phyloP scores from a whole-genome alignment of 2,888 invertebrate species.

The Drosophila vallismaia region DNA sequence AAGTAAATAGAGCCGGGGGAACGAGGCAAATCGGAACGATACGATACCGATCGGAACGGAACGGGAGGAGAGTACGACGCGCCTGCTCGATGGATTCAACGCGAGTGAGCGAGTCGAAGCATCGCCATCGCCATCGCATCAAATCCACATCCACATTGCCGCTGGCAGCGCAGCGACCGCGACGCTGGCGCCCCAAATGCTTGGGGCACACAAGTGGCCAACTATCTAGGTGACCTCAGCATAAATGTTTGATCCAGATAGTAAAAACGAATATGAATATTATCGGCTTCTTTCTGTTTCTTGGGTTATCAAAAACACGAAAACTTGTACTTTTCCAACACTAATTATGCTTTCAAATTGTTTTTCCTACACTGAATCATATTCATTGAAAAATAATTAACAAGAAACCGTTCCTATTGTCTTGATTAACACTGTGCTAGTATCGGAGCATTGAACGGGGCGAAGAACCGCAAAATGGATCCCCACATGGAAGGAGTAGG shows the following conservation, averaged over 20 bases:
- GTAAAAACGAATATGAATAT: background rate
- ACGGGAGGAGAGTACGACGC: slow-evolving; percentile 61
- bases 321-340: background rate
- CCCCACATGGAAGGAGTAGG: slow-evolving; percentile 27
- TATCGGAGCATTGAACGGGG: slow-evolving; percentile 68
- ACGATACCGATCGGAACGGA: slow-evolving; percentile 28
- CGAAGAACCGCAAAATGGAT: slow-evolving; percentile 65
- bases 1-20: slow-evolving; percentile 30
- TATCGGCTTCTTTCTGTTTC: background rate
- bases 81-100: slow-evolving; percentile 77
- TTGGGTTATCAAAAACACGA: background rate
- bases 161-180: slow-evolving; percentile 31
- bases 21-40: slow-evolving; percentile 25
- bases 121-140: slow-evolving; percentile 56
- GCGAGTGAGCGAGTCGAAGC: slow-evolving; percentile 65
- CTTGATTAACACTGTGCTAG: slow-evolving; percentile 6
- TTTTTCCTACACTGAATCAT: too few relatives aligned
- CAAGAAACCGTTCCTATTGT: background rate
- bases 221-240: background rate
- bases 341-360: background rate
- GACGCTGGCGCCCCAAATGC: slow-evolving; percentile 23
- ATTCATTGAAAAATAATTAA: background rate
- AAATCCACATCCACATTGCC: slow-evolving; percentile 37
- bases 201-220: background rate
- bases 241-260: background rate